Percentiles rank a stretch among this genome's conserved stretches.
These are phyloP conservation scores for Pseudomyrmex flavicornis DNA, from an alignment of 1,140 invertebrate genomes.

Conservation along the genomic window DNA sequence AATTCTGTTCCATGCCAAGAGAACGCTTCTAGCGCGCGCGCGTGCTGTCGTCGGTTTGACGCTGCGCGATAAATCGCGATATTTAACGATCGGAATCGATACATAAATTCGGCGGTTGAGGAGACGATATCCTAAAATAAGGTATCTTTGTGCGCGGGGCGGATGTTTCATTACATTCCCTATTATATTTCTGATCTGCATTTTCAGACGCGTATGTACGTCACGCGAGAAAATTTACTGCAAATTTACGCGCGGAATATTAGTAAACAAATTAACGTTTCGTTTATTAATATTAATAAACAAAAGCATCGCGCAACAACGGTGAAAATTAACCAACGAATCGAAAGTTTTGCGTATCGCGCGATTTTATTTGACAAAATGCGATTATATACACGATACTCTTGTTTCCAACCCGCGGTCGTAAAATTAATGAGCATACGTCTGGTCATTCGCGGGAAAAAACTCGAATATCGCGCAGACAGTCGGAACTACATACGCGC, in stretches of 20 bases:
- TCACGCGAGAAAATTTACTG: neutral
- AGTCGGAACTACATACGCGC: no score
- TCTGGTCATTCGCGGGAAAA: neutral
- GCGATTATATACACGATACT: no score
- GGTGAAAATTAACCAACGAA: no score
- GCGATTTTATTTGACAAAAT: no score
- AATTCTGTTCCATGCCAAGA: slow-evolving; percentile 47
- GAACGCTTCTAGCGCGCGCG: neutral
- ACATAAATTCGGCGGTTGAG: slow-evolving; percentile 46
- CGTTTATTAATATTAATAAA: slow-evolving; percentile 2
- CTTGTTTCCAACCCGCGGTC: no score
- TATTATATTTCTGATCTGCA: neutral
- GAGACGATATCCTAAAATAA: slow-evolving; percentile 30
- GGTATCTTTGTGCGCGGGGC: neutral
- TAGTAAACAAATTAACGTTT: neutral
- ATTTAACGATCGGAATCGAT: slow-evolving; percentile 43
- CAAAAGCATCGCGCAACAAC: no score
- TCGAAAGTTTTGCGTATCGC: no score
- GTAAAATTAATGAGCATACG: neutral
- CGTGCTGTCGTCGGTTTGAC: neutral
- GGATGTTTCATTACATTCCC: slow-evolving; percentile 7
- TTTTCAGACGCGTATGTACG: neutral
- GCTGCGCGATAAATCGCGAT: slow-evolving; percentile 36
- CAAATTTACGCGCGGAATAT: neutral
- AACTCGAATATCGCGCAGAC: neutral